Conservation (phyloP, 92 coral and sea anemone species). For the Porites evermanni region DNA sequence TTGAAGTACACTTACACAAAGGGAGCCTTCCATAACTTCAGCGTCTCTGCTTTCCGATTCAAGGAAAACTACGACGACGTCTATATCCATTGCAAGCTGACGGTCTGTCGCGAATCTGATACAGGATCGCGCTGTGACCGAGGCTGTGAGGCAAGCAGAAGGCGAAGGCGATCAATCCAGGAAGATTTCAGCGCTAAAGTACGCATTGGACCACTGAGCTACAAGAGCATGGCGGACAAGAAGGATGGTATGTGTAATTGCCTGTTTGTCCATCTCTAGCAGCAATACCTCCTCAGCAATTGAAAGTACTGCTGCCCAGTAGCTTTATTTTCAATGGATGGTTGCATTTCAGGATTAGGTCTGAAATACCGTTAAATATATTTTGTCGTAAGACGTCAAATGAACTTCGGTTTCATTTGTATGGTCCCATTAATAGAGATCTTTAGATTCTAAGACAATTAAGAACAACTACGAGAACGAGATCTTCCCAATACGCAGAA, state of each 20-base stretch:
- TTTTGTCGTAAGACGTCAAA: too few species aligned
- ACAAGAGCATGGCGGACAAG: neutral
- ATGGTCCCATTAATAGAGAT: too few species aligned
- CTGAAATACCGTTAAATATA: too few species aligned
- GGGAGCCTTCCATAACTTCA: conserved; percentile 60
- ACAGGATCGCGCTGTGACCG: conserved; percentile 54
- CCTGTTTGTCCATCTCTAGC: too few species aligned
- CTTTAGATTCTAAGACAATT: too few species aligned
- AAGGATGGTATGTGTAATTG: conserved; percentile 6
- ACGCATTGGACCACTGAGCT: conserved; percentile 11
- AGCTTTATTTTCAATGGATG: too few species aligned
- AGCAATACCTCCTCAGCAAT: too few species aligned
- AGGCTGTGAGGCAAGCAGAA: conserved; percentile 53
- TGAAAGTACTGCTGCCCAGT: too few species aligned
- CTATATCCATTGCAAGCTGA: conserved; percentile 74
- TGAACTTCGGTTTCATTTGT: too few species aligned
- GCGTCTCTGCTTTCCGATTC: conserved; percentile 82
- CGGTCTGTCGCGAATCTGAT: conserved; percentile 67
- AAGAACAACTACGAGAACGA: too few species aligned
- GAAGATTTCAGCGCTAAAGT: conserved; percentile 10
- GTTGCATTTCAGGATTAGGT: too few species aligned
- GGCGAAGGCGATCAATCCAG: conserved; percentile 5
- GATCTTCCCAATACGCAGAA: too few species aligned
- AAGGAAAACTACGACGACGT: conserved; percentile 47
- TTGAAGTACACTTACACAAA: conserved; percentile 55